Conservation (phyloP, 2,888 invertebrate genomes). For the Megalurothrips usitatus region DNA sequence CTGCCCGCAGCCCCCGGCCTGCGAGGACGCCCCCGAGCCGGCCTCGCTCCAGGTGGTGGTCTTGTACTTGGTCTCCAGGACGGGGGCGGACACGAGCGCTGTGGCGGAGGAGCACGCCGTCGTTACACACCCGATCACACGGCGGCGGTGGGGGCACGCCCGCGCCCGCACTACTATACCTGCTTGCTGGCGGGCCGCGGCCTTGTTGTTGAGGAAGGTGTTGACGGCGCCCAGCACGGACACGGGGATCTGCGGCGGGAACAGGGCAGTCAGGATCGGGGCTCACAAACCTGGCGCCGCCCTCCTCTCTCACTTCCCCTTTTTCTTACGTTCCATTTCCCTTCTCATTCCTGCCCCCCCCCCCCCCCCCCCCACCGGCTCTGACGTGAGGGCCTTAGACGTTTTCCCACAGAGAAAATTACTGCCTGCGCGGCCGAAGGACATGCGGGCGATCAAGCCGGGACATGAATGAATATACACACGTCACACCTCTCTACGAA, state of each 20-base stretch:
- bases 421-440: neutral
- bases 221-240: slow-evolving; percentile 1
- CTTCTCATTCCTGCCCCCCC: too few relatives aligned
- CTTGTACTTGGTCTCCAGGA: slow-evolving; percentile 8
- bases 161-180: too few relatives aligned
- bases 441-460: slow-evolving; percentile 15
- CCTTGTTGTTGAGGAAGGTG: slow-evolving; percentile 18
- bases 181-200: neutral
- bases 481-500: too few relatives aligned
- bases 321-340: too few relatives aligned
- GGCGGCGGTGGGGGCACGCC: too few relatives aligned
- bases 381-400: too few relatives aligned
- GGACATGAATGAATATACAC: too few relatives aligned
- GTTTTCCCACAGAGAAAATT: slow-evolving; percentile 8
- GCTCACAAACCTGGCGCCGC: too few relatives aligned
- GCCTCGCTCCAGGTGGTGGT: neutral
- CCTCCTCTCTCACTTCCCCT: too few relatives aligned
- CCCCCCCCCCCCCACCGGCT: too few relatives aligned
- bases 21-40: neutral
- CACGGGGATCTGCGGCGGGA: neutral
- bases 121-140: too few relatives aligned
- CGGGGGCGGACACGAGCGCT: neutral
- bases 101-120: neutral
- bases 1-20: neutral
- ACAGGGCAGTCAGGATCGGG: too few relatives aligned